A percentile compares a stretch with the other conserved stretches of the same genome.
These are phyloP conservation scores for Aricia artaxerxes DNA, from an alignment of 2,888 invertebrate species.

Conservation along the genomic window DNA sequence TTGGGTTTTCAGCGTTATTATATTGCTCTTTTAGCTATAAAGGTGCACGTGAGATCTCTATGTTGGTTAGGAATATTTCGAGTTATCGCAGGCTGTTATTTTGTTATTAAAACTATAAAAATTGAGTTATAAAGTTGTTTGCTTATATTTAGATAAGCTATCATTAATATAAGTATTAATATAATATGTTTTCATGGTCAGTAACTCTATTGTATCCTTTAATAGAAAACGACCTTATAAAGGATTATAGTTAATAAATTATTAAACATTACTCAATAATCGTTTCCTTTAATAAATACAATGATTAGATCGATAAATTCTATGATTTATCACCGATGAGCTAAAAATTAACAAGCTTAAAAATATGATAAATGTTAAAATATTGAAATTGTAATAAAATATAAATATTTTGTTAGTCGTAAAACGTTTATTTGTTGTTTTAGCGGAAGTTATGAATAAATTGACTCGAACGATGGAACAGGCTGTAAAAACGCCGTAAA, in stretches of 20 bases:
- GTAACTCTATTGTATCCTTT: neutral
- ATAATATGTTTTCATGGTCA: neutral
- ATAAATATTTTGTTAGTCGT: neutral
- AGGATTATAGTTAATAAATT: neutral
- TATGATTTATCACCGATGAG: neutral
- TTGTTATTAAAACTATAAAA: neutral
- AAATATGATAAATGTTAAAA: neutral
- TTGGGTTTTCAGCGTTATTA: neutral
- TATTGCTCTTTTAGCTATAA: neutral
- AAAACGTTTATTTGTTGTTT: slow-evolving; percentile 12
- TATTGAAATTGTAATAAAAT: neutral
- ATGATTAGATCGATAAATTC: neutral
- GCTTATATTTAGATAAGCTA: neutral
- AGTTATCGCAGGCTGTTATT: too few relatives aligned
- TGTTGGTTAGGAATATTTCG: neutral
- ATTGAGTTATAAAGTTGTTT: neutral
- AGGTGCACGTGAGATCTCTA: neutral
- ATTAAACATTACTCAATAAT: neutral
- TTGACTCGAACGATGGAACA: slow-evolving; percentile 1
- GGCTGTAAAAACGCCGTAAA: slow-evolving; percentile 12
- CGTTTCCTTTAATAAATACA: neutral
- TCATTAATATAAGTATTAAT: neutral
- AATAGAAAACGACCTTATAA: neutral
- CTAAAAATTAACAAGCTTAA: neutral
- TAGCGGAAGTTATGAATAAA: slow-evolving; percentile 23